Percentiles rank a stretch among this genome's conserved stretches.
These are phyloP conservation scores for Halichoerus grypus DNA, from an alignment of 2,113 vertebrate genomes.

Conservation along the genomic window DNA sequence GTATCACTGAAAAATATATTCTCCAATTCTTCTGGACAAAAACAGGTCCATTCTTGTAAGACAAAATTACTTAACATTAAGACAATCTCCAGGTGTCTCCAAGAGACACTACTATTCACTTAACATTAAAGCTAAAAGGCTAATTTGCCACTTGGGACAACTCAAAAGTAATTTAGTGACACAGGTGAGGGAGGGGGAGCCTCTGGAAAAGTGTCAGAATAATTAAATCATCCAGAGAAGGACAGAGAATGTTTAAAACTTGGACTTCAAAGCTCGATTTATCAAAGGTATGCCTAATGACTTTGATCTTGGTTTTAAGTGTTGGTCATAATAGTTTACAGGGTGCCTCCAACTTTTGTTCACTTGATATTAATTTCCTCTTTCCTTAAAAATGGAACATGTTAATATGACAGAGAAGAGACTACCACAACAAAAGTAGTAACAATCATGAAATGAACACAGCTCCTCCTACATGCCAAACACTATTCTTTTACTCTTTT, in stretches of 20 bases:
- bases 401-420: background rate
- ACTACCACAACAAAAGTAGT: background rate
- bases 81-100: constrained; percentile 41
- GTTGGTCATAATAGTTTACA: background rate
- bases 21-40: constrained; percentile 41
- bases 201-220: constrained; percentile 34
- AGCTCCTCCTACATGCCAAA: background rate
- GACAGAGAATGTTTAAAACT: background rate
- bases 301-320: background rate
- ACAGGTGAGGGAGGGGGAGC: constrained; percentile 32
- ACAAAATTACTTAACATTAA: constrained; percentile 69
- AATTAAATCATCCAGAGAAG: constrained; percentile 64
- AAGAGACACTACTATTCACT: constrained; percentile 62
- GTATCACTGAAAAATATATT: constrained; percentile 26
- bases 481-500: background rate
- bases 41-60: constrained; percentile 56
- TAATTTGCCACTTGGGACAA: constrained; percentile 69
- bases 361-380: background rate
- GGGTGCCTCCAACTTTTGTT: background rate
- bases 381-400: background rate
- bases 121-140: constrained; percentile 41
- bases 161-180: constrained; percentile 65
- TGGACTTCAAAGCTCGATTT: background rate
- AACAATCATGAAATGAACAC: background rate
- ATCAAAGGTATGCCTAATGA: background rate